Conservation (phyloP, 1,140 invertebrate species). For the Bombus pascuorum region DNA sequence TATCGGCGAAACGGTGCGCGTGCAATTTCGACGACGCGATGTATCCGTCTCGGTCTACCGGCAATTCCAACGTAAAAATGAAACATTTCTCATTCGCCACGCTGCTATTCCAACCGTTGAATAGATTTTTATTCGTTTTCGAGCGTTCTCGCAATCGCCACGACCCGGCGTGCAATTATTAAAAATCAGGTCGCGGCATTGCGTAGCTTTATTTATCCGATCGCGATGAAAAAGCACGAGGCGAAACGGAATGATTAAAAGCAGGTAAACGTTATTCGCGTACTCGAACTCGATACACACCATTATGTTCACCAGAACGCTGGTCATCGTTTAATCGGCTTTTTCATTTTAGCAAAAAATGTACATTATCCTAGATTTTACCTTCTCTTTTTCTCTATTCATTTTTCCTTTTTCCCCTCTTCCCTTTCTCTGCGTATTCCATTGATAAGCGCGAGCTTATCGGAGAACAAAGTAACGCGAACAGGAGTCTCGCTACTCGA, state of each 20-base stretch:
- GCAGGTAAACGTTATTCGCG: background rate
- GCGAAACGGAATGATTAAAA: slow-evolving; percentile 1
- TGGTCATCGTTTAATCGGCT: no score
- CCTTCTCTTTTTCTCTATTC: background rate
- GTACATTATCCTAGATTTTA: background rate
- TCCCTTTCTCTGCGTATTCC: background rate
- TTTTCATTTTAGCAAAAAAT: no score
- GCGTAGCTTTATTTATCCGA: slow-evolving; percentile 1
- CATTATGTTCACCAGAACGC: background rate
- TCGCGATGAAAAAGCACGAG: background rate
- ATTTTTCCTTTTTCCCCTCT: background rate
- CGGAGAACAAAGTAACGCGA: background rate
- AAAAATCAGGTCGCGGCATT: slow-evolving; percentile 15
- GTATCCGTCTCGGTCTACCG: no score
- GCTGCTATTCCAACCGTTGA: background rate
- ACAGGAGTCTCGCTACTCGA: background rate
- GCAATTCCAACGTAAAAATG: background rate
- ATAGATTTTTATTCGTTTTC: slow-evolving; percentile 43
- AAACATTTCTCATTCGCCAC: background rate
- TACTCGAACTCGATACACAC: background rate
- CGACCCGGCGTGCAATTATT: slow-evolving; percentile 5
- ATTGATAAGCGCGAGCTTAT: background rate
- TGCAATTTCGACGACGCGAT: background rate
- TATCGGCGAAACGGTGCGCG: slow-evolving; percentile 26
- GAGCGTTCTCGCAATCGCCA: background rate